These are phyloP conservation scores for Orthosia gracilis DNA, from an alignment of 2,888 invertebrate species.

Conservation along the genomic window DNA sequence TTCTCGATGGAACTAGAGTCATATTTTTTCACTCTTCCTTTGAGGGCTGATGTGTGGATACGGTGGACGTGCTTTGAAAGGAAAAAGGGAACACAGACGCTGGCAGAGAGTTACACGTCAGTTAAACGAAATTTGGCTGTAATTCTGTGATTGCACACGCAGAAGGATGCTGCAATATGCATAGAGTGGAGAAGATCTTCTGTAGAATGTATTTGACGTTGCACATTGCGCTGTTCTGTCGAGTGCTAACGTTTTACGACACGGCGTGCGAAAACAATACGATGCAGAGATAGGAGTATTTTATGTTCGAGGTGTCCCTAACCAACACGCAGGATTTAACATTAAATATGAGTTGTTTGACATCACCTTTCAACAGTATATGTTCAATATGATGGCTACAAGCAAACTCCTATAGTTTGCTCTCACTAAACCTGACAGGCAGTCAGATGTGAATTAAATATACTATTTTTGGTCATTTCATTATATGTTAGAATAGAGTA, in stretches of 20 bases:
- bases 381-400: background rate
- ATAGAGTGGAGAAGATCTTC: background rate
- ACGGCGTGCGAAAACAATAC: constrained; percentile 4
- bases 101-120: background rate
- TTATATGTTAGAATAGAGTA: no score
- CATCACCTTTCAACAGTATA: background rate
- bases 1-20: background rate
- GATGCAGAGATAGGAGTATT: constrained; percentile 2
- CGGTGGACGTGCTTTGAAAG: background rate
- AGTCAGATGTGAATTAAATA: no score
- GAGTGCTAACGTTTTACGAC: constrained; percentile 29
- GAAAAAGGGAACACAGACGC: background rate
- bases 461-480: background rate
- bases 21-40: background rate
- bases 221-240: background rate
- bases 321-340: background rate
- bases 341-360: background rate
- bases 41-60: background rate
- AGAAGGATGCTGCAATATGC: background rate
- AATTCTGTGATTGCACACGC: background rate
- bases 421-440: background rate
- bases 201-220: background rate
- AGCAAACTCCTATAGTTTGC: background rate
- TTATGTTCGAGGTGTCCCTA: background rate
- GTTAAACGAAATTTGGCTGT: background rate